A percentile compares a stretch with the other conserved stretches of the same genome.
Evolutionary conservation across 1,140 invertebrate genomes (phyloP).

Genomic region (Drosophila mayri): DNA sequence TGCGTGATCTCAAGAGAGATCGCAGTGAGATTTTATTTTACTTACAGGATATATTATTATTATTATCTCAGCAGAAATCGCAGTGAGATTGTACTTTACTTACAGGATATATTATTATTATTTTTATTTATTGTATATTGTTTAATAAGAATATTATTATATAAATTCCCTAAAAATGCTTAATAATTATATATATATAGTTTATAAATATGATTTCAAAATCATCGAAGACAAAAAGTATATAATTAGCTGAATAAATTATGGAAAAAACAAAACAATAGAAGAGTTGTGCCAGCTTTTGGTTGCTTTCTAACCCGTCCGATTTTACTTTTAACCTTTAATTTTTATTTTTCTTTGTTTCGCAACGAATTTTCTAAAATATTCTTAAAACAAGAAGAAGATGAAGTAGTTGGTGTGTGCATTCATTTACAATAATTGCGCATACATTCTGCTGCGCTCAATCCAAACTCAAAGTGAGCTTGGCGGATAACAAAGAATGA

Average conservation of each 20-base stretch:
- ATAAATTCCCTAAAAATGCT: neutral
- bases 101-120: neutral
- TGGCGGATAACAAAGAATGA: constrained; percentile 36
- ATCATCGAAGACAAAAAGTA: no score
- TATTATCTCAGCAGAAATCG: no score
- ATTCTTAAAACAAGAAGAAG: neutral
- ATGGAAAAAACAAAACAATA: neutral
- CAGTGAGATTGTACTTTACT: no score
- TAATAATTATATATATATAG: neutral
- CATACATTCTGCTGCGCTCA: constrained; percentile 65
- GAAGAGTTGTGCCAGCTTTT: neutral
- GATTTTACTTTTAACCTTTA: no score
- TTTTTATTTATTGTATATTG: no score
- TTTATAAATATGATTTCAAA: neutral
- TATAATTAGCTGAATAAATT: no score
- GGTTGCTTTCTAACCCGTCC: no score
- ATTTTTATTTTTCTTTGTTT: no score
- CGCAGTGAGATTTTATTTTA: no score
- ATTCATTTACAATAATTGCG: constrained; percentile 72
- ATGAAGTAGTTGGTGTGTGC: neutral
- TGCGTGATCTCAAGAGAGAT: no score
- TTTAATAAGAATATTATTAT: neutral
- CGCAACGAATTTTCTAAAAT: neutral
- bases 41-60: no score
- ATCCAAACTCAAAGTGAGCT: constrained; percentile 29